Base-by-base conservation (phyloP, 2,888 invertebrate species). In the Polietes domitor region DNA sequence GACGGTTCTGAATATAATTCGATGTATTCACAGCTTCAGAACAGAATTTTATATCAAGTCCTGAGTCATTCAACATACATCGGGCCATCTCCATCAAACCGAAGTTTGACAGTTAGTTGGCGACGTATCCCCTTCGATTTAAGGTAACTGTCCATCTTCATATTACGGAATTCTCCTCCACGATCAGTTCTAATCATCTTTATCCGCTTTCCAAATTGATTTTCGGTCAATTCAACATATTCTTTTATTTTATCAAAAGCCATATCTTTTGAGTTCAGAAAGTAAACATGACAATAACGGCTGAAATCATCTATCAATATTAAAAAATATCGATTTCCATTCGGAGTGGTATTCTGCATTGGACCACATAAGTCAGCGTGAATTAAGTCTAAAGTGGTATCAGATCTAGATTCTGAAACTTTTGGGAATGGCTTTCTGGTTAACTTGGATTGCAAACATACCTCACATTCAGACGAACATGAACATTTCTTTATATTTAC, bases 221-320 rank as follows among this genome's bases (percentile, higher is more conserved):
- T 77, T 47, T 77, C 50, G 7, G 58, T 47, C 47, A 21, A 12
- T n/a, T 70, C 58, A 2, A 70, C 19, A 28, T 70, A 58, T 43
- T 76, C 24, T 21, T 24, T 76, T n/a, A n/a, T 32, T 24, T 75
- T 74, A 15, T 72, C 55, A 10, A 55, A 55, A 15, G 55, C 55
- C 15, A 21, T 2, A 17, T 55, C 55, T 55, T 76, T 76, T 21
- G 21, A 15, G 6, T 5, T 9, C 2, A 80, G 7, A 41, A 80
- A 77, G n/a, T 61, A 83, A 37, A 83, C 43, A 1, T 26, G 63
- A n/a, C 82, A 82, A 72, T 75, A 82, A 0, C 77, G 41, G 50
- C 83, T 80, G n/a, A 68, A 68, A 4, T 83, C 76, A 47, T 82
- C 82, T 55, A 80, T 80, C 15, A 70, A 2, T 4, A 55, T 80